These are phyloP conservation scores for Xenus cinereus DNA, from an alignment of 2,113 vertebrate species.

Conservation along the genomic window DNA sequence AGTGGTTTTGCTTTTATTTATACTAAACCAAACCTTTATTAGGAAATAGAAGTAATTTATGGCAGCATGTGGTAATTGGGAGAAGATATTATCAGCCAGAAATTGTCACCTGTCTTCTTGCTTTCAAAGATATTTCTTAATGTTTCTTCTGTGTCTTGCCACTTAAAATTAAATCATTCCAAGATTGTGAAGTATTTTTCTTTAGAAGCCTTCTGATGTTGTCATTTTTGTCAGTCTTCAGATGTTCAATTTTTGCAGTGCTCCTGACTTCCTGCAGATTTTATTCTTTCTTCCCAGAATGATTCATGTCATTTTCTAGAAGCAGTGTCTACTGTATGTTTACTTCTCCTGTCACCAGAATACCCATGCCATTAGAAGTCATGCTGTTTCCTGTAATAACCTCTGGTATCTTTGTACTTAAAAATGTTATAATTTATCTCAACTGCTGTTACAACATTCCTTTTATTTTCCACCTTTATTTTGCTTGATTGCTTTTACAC, in stretches of 20 bases:
- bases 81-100: neutral
- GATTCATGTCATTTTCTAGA: constrained; percentile 7
- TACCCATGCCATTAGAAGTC: neutral
- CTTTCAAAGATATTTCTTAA: constrained; percentile 23
- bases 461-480: constrained; percentile 19
- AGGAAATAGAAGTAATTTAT: neutral
- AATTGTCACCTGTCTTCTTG: neutral
- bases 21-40: neutral
- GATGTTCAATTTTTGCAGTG: neutral
- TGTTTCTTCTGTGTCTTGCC: constrained; percentile 27
- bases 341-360: neutral
- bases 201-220: constrained; percentile 46
- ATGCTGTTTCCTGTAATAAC: neutral
- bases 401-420: neutral
- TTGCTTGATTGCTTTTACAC: neutral
- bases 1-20: neutral
- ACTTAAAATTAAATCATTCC: constrained; percentile 37
- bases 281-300: constrained; percentile 13
- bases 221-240: constrained; percentile 53
- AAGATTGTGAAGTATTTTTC: constrained; percentile 39
- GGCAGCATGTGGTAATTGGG: neutral
- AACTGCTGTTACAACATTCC: neutral
- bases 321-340: neutral
- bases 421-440: neutral
- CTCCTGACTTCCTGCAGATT: constrained; percentile 17